Evolutionary conservation across 2,888 invertebrate genomes (phyloP), one percentile per base, ranked within the genome.

Genomic region (Syrphus vitripennis): DNA sequence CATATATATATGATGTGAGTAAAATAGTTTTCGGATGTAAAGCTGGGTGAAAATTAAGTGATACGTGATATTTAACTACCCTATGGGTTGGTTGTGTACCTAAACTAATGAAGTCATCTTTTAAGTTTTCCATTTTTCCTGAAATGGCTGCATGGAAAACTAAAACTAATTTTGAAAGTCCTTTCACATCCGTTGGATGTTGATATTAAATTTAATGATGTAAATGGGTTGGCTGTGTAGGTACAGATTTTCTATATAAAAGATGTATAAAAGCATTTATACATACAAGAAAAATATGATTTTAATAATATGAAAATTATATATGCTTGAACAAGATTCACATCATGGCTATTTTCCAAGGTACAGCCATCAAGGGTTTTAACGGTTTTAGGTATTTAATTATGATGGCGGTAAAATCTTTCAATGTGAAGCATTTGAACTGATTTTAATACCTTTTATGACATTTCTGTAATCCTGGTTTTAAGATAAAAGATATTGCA

Each of bases 71-170:
- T 31, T 63, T 34, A 37, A 21, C 45, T 42, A 42, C 2, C 21
- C 24, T 10, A 26, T 34, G 45, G 82, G 14, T 37, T 59, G 59
- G 59, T 19, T 50, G 77, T 82, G 59, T 71, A 40, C 57, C 50
- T n/a, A n/a, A 59, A 16, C 55, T 42, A 37, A 83, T 83, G 83
- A 83, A 83, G 83, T 78, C 78, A 78, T 83, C 37, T 77, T 16
- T 16, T 26, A 29, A 48, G 57, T 57, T 63, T n/a, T 16, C n/a
- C 40, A 24, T 29, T 29, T 45, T 45, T 14, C 12, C 65, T 45
- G 26, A n/a, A 63, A 42, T n/a, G 0, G 16, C 12, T 42, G 5
- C 12, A 63, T 26, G n/a, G 10, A 26, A 26, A 63, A 29, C 26
- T 45, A 19, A 45, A 65, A 45, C 29, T 65, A 29, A 45, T 42